Evolutionary conservation across 2,113 vertebrate genomes (phyloP).

Genomic region (Suricata suricatta): DNA sequence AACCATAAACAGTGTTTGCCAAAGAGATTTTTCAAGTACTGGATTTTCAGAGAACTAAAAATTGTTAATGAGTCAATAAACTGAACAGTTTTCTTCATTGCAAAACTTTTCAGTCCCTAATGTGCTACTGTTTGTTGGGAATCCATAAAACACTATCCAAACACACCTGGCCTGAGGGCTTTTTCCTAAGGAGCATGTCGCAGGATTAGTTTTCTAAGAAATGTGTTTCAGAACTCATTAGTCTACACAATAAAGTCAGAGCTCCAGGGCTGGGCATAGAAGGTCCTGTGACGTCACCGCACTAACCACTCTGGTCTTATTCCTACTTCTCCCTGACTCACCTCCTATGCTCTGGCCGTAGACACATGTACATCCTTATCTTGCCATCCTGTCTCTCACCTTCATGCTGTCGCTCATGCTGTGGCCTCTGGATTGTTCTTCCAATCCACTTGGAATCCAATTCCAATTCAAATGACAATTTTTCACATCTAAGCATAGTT

Average conservation of each 20-base stretch:
- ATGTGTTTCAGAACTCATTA: neutral
- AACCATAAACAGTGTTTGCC: neutral
- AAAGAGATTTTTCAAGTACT: neutral
- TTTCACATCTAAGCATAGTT: neutral
- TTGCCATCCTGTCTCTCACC: neutral
- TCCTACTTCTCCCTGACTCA: neutral
- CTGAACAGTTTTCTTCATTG: neutral
- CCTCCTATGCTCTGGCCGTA: neutral
- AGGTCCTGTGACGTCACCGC: neutral
- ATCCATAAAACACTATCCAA: neutral
- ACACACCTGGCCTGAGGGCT: neutral
- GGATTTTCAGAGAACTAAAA: neutral
- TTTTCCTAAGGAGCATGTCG: neutral
- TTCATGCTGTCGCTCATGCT: neutral
- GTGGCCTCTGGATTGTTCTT: neutral
- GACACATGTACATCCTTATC: rapidly evolving
- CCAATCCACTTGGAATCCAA: neutral
- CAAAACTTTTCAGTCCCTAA: neutral
- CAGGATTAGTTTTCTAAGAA: neutral
- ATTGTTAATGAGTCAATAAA: neutral
- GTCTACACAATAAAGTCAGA: neutral
- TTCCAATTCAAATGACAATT: neutral
- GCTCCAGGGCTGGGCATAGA: neutral
- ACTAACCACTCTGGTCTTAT: neutral
- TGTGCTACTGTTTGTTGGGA: neutral